Evolutionary conservation across 1,140 invertebrate species (phyloP), one percentile per base, ranked within the genome.

Genomic region (Heliconius congener): DNA sequence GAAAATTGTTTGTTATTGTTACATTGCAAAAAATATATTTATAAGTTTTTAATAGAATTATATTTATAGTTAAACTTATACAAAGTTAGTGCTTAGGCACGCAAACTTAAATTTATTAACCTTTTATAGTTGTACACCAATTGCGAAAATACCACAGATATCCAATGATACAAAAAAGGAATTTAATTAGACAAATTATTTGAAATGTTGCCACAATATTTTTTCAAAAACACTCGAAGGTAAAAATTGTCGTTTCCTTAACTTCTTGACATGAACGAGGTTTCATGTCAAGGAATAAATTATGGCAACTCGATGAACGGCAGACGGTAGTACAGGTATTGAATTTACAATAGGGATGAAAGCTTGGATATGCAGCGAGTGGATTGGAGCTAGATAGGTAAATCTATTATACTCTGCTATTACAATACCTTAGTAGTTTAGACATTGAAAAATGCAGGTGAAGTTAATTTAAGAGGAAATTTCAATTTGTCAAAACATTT

Each of bases 301-400:
- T 75, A 74, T 75, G 46, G 8, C 73, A 75, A 66, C 19, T 55
- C 78, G 46, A 27, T 55, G 73, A 79, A 71, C 66, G 73, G 42
- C 9, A 46, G 57, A 79, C 66, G 13, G 9, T 13, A 30, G 60
- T 66, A 79, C 73, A 79, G 46, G 19, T 55, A 75, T 71, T 74
- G 60, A 79, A 79, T 57, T 55, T 71, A 71, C 60, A 75, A 79
- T 71, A 19, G 46, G 73, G 78, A 79, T 71, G 73, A 75, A 78
- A 70, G 73, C 27, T 71, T 73, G 23, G 18, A 55, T 74, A 27
- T 55, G n/a, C n/a, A 60, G 50, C 60, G 39, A 46, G 27, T 78
- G 71, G 73, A 79, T 79, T 50, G 72, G 27, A 46, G 57, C 11
- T 30, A 30, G 3, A 13, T 1, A 39, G 34, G 71, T 66, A 66